Conservation (phyloP, 2,113 vertebrate genomes). For the Myotis davidii region DNA sequence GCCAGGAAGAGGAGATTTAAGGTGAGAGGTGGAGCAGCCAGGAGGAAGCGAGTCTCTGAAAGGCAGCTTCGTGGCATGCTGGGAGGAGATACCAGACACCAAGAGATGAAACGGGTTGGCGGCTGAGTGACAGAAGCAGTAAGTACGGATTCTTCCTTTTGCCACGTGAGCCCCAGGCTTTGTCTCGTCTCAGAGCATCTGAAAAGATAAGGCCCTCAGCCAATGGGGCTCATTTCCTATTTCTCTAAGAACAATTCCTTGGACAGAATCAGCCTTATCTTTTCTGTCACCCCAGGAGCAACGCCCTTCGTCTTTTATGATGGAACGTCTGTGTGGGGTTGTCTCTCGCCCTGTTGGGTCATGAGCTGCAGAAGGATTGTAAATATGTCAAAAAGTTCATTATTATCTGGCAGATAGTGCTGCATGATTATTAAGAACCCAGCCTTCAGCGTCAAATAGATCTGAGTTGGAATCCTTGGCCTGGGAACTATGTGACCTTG, state of each 20-base stretch:
- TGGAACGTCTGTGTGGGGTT: not conserved
- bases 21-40: not conserved
- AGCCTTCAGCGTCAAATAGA: not conserved
- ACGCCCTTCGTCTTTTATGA: fast-evolving
- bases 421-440: not conserved
- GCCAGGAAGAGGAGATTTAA: not conserved
- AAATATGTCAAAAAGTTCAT: not conserved
- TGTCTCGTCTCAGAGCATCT: not conserved
- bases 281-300: not conserved
- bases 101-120: not conserved
- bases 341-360: not conserved
- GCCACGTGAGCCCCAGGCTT: not conserved
- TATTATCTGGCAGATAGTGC: not conserved
- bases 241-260: not conserved
- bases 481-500: not conserved
- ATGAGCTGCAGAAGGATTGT: not conserved
- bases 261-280: not conserved
- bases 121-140: not conserved
- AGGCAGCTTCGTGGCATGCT: not conserved
- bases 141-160: not conserved
- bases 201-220: not conserved
- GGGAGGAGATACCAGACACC: not conserved
- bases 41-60: not conserved
- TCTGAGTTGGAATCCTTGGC: not conserved
- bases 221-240: not conserved